Evolutionary conservation across 2,888 invertebrate genomes (phyloP).

Genomic region (Drosophila meridionalis): DNA sequence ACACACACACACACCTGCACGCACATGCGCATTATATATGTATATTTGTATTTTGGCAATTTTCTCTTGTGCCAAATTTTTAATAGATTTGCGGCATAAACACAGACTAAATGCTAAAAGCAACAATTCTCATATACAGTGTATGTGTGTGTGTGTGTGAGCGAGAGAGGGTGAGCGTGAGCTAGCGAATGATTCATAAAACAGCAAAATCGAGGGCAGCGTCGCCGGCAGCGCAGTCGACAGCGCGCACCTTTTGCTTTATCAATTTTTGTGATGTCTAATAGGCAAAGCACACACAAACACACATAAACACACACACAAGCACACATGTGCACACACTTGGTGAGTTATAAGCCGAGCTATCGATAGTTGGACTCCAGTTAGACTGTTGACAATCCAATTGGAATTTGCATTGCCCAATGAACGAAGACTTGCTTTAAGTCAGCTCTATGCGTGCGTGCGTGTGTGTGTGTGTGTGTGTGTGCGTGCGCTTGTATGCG

Average conservation of each 20-base stretch:
- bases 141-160: slow-evolving; percentile 2
- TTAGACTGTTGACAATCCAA: slow-evolving; percentile 42
- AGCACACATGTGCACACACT: neutral
- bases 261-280: slow-evolving; percentile 47
- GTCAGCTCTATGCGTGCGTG: slow-evolving; percentile 17
- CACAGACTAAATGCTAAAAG: slow-evolving; percentile 30
- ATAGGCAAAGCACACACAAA: slow-evolving; percentile 19
- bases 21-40: slow-evolving; percentile 10
- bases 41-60: slow-evolving; percentile 28
- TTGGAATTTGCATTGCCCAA: slow-evolving; percentile 52
- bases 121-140: slow-evolving; percentile 10
- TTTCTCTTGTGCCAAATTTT: slow-evolving; percentile 41
- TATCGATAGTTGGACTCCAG: slow-evolving; percentile 36
- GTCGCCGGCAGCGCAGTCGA: slow-evolving; percentile 42
- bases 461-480: slow-evolving; percentile 16
- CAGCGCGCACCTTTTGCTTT: slow-evolving; percentile 59
- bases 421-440: slow-evolving; percentile 40
- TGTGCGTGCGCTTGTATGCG: slow-evolving; percentile 21
- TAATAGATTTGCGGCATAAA: slow-evolving; percentile 52
- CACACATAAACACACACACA: slow-evolving; percentile 9
- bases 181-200: slow-evolving; percentile 55
- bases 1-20: slow-evolving; percentile 10
- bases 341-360: slow-evolving; percentile 24
- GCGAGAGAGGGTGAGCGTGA: slow-evolving; percentile 4
- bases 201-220: slow-evolving; percentile 47